phyloP scores from a whole-genome alignment of 2,113 vertebrate species.

The Bubo scandiacus region DNA sequence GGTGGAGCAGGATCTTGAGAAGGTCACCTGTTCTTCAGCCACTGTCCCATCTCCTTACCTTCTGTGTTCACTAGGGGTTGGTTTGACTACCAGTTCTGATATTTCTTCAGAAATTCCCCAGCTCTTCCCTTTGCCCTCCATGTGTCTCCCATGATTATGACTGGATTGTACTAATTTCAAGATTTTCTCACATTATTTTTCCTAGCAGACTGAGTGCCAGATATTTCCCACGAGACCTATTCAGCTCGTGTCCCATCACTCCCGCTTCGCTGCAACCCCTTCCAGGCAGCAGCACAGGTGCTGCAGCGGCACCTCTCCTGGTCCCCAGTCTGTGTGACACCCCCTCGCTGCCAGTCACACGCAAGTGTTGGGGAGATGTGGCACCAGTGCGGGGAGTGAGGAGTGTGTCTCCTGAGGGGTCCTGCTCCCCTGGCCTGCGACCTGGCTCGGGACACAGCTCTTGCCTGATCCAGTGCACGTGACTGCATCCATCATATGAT shows the following conservation, averaged over 20 bases:
- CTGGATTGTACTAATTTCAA: neutral
- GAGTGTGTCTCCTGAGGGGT: neutral
- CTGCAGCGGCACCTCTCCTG: neutral
- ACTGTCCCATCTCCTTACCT: neutral
- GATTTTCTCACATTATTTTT: neutral
- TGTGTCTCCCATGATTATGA: neutral
- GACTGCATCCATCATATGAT: neutral
- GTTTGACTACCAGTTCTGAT: neutral
- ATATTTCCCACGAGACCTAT: neutral
- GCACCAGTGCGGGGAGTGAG: accelerated
- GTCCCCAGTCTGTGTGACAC: accelerated
- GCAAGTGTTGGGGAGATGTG: neutral
- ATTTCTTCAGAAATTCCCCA: neutral
- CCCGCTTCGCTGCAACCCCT: accelerated
- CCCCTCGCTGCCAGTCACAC: neutral
- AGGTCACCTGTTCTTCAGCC: neutral
- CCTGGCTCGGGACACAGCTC: accelerated
- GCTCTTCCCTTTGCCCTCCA: neutral
- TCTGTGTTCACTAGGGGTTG: neutral
- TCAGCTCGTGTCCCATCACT: neutral
- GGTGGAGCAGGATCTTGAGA: neutral
- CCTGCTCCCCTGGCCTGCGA: neutral
- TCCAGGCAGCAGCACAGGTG: accelerated
- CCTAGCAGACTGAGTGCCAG: accelerated
- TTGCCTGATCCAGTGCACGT: neutral